Base-by-base conservation (phyloP, 2,113 vertebrate species). In the Oryzias woworae region DNA sequence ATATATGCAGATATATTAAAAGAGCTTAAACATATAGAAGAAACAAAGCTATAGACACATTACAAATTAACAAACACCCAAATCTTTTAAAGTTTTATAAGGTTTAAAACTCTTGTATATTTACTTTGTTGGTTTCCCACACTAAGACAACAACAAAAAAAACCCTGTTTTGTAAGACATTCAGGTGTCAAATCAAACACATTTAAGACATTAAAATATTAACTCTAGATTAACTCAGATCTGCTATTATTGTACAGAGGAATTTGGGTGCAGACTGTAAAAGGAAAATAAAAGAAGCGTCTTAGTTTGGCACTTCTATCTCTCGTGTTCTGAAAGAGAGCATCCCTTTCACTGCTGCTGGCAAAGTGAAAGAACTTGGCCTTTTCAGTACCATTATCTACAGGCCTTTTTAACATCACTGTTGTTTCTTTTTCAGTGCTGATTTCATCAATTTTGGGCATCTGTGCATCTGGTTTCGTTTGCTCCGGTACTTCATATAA, bases 341-440 rank as follows among this genome's bases (percentile, higher is more conserved):
- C 26, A 14, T 90, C 62, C 12, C 20, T 67, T 1, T 87, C 76
- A 13, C 1, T 0, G 6, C 73, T 41, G n/a, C 43, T 46, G 13
- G 15, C 14, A 61, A 92, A 91, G 59, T 86, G 62, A 65, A 92
- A 92, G 54, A 92, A 78, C 23, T n/a, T 81, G 7, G 56, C 73
- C 28, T 24, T 48, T 14, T 47, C 14, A 3, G 24, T 54, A 14
- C 15, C 24, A 41, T 16, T 24, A 47, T 31, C 20, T 2, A 42
- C 57, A 51, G 72, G 22, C 16, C 23, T 73, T 62, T 66, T 58
- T 4, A 47, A 23, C 3, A 0, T 63, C 53, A 62, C 22, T 1
- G 0, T 48, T 2, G 24, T 22, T 3, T 24, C 23, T 7, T 64
- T 24, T 45, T 47, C 14, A 4, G 1, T 44, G n/a, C 1, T 28